A percentile compares a stretch with the other conserved stretches of the same genome.
phyloP scores from a whole-genome alignment of 2,113 vertebrate genomes.

The Eleginops maclovinus region DNA sequence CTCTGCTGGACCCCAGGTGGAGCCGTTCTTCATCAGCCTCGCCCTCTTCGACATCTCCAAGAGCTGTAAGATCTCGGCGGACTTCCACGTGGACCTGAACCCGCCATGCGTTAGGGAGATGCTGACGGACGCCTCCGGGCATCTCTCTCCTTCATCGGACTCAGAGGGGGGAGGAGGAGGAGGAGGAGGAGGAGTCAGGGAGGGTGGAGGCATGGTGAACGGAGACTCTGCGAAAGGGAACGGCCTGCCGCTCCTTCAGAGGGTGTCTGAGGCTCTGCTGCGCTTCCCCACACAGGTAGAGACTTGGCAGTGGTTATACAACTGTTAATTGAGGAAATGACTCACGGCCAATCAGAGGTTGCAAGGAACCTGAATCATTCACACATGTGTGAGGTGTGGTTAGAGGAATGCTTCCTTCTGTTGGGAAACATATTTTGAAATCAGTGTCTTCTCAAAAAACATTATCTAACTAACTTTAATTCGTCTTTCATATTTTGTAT shows the following conservation, averaged over 20 bases:
- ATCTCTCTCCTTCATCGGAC: constrained; percentile 63
- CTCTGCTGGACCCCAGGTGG: constrained; percentile 85
- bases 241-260: constrained; percentile 81
- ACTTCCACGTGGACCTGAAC: constrained; percentile 96
- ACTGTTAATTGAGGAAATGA: constrained; percentile 32
- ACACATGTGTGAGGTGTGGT: background rate
- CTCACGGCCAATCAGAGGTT: background rate
- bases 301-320: accelerated
- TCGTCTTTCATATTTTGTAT: background rate
- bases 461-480: no score
- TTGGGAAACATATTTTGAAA: background rate
- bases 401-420: background rate
- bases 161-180: constrained; percentile 56
- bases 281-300: constrained; percentile 88
- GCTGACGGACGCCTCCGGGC: constrained; percentile 79
- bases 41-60: constrained; percentile 93
- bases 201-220: constrained; percentile 51
- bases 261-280: constrained; percentile 87
- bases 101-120: constrained; percentile 89
- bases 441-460: background rate
- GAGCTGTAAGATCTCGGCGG: constrained; percentile 96
- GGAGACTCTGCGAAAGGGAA: constrained; percentile 62
- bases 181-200: constrained; percentile 34
- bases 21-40: constrained; percentile 96
- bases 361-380: constrained; percentile 1